A percentile compares a stretch with the other conserved stretches of the same genome.
Evolutionary conservation across 2,113 vertebrate species (phyloP).

Genomic region (Lathamus discolor): DNA sequence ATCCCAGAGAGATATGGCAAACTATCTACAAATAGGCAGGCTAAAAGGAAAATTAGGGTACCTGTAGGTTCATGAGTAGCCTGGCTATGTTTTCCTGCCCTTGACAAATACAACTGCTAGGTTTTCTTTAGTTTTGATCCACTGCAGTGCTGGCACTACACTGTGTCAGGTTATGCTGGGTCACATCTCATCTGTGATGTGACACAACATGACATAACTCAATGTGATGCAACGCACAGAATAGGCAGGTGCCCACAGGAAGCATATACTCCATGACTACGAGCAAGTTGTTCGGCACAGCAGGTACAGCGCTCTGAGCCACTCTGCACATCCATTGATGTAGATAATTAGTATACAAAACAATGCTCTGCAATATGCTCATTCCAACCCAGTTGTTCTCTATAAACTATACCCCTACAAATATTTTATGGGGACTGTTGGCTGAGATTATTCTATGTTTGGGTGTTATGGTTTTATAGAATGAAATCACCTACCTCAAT

Average conservation of each 20-base stretch:
- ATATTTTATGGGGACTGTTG: not conserved
- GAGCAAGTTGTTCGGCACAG: conserved; percentile 46
- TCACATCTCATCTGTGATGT: conserved; percentile 55
- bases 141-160: not conserved
- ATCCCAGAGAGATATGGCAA: not conserved
- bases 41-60: not conserved
- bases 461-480: not conserved
- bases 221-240: conserved; percentile 42
- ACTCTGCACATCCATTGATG: not conserved
- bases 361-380: not conserved
- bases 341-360: conserved; percentile 64
- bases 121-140: not conserved
- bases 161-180: conserved; percentile 50
- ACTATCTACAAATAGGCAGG: conserved; percentile 23
- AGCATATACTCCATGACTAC: conserved; percentile 23
- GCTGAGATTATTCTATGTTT: not conserved
- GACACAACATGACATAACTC: conserved; percentile 61
- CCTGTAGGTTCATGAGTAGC: not conserved
- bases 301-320: conserved; percentile 46
- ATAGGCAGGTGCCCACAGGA: conserved; percentile 69
- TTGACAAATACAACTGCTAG: not conserved
- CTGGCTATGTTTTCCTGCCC: not conserved
- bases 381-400: conserved; percentile 4
- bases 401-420: not conserved
- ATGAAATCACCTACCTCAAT: not conserved